Evolutionary conservation across 2,888 invertebrate genomes (phyloP).

Genomic region (Drosophila kuntzei): DNA sequence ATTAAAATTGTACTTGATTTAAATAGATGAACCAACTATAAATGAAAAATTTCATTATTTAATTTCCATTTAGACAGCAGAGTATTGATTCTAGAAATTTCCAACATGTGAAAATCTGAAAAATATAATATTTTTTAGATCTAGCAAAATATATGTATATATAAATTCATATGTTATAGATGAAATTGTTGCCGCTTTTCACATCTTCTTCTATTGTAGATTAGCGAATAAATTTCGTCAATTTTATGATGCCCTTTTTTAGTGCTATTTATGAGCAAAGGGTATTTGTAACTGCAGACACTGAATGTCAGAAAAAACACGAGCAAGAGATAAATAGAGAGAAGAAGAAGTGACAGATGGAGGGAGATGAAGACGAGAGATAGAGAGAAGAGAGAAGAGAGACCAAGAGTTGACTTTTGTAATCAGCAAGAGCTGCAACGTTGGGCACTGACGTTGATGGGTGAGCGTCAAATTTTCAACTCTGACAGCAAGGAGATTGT

Average conservation of each 20-base stretch:
- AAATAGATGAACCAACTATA: too few species aligned
- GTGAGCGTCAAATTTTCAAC: slow-evolving; percentile 37
- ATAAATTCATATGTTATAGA: not conserved
- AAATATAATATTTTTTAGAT: too few species aligned
- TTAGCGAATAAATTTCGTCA: slow-evolving; percentile 17
- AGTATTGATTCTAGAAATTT: too few species aligned
- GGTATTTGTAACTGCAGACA: slow-evolving; percentile 31
- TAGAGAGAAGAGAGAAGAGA: slow-evolving; percentile 3
- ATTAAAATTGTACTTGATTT: too few species aligned
- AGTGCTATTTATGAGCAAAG: slow-evolving; percentile 14
- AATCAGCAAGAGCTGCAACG: slow-evolving; percentile 59
- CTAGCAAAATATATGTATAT: not conserved
- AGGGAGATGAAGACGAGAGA: not conserved
- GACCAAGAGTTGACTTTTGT: slow-evolving; percentile 72
- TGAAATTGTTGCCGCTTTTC: not conserved
- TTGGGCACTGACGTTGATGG: slow-evolving; percentile 45
- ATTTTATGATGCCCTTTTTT: slow-evolving; percentile 1
- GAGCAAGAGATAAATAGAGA: slow-evolving; percentile 14
- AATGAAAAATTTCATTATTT: too few species aligned
- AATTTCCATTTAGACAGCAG: too few species aligned
- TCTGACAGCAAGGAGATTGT: slow-evolving; percentile 28
- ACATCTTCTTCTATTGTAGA: too few species aligned
- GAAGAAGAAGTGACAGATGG: not conserved
- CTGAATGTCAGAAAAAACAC: slow-evolving; percentile 28
- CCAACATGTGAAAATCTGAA: too few species aligned